Base-by-base conservation (phyloP, 2,888 invertebrate species). In the Zaprionus obscuricornis region DNA sequence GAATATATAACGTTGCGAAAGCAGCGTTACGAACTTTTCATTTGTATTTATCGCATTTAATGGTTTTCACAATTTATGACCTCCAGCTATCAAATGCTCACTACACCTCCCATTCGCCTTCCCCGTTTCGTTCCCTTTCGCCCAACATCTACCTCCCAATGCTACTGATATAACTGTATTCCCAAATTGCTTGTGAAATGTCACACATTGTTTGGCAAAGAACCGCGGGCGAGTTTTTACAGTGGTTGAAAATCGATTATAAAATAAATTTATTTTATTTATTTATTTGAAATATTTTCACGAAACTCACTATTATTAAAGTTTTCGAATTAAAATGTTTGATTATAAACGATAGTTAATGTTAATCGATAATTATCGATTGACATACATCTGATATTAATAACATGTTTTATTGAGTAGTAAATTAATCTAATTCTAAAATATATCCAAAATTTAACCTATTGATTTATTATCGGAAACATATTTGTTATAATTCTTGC, bases 181-280 rank as follows among this genome's bases (percentile, higher is more conserved):
- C 16, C 14, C 33, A 43, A 66, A 51, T 52, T 47, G 64, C 27
- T 64, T 51, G 64, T 58, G 40, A 64, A 67, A 42, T 52, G 40
- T 37, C 33, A 29, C 52, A 42, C 68, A 57, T 37, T 56, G 47
- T 45, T 56, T 40, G 13, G 4, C 34, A 7, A 8, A 22, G 14
- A 20, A 10, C 31, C 16, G 26, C 36, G 7, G 24, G 37, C 22
- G 40, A 26, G 7, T n/a, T n/a, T n/a, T n/a, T 17, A 18, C 31
- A 31, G 24, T 45, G 39, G 43, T 24, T 31, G 7, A 20, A 45
- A 39, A 26, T 27, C 42, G 29, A 37, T 42, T 49, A 31, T 39
- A 16, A 49, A 34, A 45, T 45, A 33, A 22, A 39, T 43, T 45
- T 6, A 31, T 11, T 60, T 62, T 33, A 22, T 47, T 47, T 65